Evolutionary conservation across 2,888 invertebrate species (phyloP).

Genomic region (Phaedon cochleariae): DNA sequence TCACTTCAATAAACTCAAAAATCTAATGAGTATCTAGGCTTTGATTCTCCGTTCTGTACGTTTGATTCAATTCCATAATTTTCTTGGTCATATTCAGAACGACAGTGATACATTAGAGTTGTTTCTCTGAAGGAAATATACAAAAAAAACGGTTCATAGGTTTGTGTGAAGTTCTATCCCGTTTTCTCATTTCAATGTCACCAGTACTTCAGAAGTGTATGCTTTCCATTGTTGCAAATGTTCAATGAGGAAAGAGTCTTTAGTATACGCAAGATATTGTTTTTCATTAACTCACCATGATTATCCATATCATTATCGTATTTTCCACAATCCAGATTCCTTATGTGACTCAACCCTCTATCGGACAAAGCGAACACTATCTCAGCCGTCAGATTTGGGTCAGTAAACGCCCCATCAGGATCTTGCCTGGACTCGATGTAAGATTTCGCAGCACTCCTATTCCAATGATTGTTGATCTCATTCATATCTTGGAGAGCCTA

Average conservation of each 20-base stretch:
- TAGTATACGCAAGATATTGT: neutral
- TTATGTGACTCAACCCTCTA: slow-evolving; percentile 75
- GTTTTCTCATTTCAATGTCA: too few relatives aligned
- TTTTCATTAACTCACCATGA: slow-evolving; percentile 60
- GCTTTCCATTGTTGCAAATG: too few relatives aligned
- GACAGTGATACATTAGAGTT: too few relatives aligned
- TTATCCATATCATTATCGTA: slow-evolving; percentile 59
- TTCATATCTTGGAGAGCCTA: slow-evolving; percentile 82
- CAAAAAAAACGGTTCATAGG: too few relatives aligned
- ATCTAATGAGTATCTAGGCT: too few relatives aligned
- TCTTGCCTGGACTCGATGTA: slow-evolving; percentile 80
- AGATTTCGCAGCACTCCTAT: slow-evolving; percentile 77
- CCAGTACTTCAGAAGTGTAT: too few relatives aligned
- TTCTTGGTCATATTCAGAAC: too few relatives aligned
- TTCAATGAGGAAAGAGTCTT: neutral
- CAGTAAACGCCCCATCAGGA: slow-evolving; percentile 83
- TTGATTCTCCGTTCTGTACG: too few relatives aligned
- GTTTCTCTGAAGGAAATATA: too few relatives aligned
- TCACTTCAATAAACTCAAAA: too few relatives aligned
- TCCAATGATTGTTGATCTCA: slow-evolving; percentile 76
- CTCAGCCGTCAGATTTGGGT: slow-evolving; percentile 78
- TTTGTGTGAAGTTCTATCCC: too few relatives aligned
- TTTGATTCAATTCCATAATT: too few relatives aligned
- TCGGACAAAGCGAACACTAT: slow-evolving; percentile 81
- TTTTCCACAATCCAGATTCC: slow-evolving; percentile 65